These are phyloP conservation scores for Notolepis coatsorum DNA, from an alignment of 2,797 vertebrate genomes.

Conservation along the genomic window DNA sequence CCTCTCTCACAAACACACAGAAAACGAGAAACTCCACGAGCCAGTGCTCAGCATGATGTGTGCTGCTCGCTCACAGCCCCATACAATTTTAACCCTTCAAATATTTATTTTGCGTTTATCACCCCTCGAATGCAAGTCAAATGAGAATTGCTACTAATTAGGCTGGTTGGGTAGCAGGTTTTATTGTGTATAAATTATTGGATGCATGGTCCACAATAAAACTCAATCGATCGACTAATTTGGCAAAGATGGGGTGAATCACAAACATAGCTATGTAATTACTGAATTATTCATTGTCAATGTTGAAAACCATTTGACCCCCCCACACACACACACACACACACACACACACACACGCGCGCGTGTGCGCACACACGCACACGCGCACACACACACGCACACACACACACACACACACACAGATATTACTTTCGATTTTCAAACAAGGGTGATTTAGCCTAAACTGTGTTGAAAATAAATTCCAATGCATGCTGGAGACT, in stretches of 20 bases:
- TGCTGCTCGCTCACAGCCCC: too few relatives aligned
- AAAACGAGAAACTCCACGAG: conserved; percentile 39
- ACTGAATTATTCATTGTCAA: too few relatives aligned
- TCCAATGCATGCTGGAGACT: not conserved
- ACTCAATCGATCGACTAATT: conserved; percentile 39
- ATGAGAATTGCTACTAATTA: not conserved
- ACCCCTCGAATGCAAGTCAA: not conserved
- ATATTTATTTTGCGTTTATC: too few relatives aligned
- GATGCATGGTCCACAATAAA: conserved; percentile 32
- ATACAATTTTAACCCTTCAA: not conserved
- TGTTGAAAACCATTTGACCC: too few relatives aligned
- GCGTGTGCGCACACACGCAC: too few relatives aligned
- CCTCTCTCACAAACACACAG: conserved; percentile 41
- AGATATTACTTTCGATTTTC: too few relatives aligned
- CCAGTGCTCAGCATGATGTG: conserved; percentile 56
- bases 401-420: too few relatives aligned
- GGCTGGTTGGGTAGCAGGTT: conserved; percentile 21
- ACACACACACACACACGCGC: too few relatives aligned
- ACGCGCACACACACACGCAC: too few relatives aligned
- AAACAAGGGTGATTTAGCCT: conserved; percentile 1
- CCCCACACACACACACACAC: too few relatives aligned
- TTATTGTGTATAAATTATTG: conserved; percentile 37
- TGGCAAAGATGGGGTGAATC: conserved; percentile 24
- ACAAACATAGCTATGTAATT: not conserved
- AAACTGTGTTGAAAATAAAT: not conserved